Conservation (phyloP, 2,113 vertebrate species). For the Terrapene triunguis region DNA sequence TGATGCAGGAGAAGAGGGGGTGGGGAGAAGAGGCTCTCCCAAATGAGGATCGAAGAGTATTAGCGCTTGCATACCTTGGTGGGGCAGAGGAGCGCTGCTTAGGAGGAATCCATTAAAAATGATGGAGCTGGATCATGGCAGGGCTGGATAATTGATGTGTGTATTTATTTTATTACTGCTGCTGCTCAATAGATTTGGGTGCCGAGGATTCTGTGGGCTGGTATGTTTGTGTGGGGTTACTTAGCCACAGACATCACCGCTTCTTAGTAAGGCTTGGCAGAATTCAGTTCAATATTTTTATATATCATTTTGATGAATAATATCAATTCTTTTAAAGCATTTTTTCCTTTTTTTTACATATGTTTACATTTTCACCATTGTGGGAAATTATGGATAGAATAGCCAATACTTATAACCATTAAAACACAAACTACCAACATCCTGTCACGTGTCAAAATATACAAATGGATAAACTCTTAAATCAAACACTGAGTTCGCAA, state of each 20-base stretch:
- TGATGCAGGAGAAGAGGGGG: not conserved
- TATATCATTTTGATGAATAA: not conserved
- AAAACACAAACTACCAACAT: not conserved
- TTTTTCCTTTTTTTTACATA: not conserved
- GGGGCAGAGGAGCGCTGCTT: not conserved
- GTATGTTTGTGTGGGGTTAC: not conserved
- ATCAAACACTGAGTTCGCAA: not conserved
- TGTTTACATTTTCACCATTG: not conserved
- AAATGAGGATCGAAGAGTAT: not conserved
- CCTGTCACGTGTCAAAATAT: not conserved
- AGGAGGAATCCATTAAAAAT: not conserved
- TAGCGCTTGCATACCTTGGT: not conserved
- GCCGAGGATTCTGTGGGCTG: not conserved
- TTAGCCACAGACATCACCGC: not conserved
- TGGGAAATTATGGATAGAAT: not conserved
- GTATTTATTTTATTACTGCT: not conserved
- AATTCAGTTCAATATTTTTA: not conserved
- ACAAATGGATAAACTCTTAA: not conserved
- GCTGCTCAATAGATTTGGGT: not conserved
- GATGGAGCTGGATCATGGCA: not conserved
- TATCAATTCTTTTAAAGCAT: not conserved
- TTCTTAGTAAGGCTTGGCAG: not conserved
- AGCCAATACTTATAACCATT: not conserved
- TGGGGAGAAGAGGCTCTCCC: not conserved
- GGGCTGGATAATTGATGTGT: not conserved